Conservation (phyloP, 2,888 invertebrate genomes). For the Leptopterna dolabrata region DNA sequence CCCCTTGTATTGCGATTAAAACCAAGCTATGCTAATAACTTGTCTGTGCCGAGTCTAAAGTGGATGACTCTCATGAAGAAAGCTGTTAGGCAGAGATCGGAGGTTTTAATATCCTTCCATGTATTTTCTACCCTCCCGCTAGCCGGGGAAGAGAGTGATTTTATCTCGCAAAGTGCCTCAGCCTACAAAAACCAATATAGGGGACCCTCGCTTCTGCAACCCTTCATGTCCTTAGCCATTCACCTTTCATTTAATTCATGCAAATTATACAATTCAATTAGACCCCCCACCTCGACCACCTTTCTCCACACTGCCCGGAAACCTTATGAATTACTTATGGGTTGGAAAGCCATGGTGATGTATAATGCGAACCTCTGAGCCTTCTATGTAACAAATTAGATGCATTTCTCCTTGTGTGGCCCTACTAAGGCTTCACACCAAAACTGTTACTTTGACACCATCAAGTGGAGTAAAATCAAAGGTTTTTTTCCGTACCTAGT, state of each 20-base stretch:
- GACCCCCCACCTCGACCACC: background rate
- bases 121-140: background rate
- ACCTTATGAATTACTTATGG: slow-evolving; percentile 48
- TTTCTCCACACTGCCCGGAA: slow-evolving; percentile 14
- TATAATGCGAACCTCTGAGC: background rate
- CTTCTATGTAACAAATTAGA: slow-evolving; percentile 1
- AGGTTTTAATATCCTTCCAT: slow-evolving; percentile 40
- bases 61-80: background rate
- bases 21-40: background rate
- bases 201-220: background rate
- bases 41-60: background rate
- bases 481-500: background rate
- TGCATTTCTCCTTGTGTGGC: background rate
- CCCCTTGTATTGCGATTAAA: background rate
- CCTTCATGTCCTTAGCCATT: slow-evolving; percentile 37
- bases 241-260: slow-evolving; percentile 46
- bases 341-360: background rate
- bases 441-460: background rate
- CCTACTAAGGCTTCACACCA: background rate
- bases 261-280: slow-evolving; percentile 47
- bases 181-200: slow-evolving; percentile 43
- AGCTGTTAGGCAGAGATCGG: slow-evolving; percentile 35
- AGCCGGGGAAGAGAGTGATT: slow-evolving; percentile 14
- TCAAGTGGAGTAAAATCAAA: background rate
- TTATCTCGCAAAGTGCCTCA: slow-evolving; percentile 33